phyloP scores from a whole-genome alignment of 2,113 vertebrate genomes.

The Poeciliopsis turrubarensis region DNA sequence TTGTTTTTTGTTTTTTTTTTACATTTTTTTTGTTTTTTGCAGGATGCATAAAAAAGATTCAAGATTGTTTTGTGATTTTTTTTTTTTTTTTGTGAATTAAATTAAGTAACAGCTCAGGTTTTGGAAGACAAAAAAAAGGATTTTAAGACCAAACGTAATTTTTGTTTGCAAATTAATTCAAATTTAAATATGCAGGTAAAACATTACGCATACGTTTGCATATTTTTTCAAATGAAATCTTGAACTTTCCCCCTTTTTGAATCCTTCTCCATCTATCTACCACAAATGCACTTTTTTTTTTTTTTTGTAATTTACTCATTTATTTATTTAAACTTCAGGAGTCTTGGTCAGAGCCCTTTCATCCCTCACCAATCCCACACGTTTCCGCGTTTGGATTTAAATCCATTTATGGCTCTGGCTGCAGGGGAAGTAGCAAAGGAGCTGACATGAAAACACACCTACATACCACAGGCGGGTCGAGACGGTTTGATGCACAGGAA shows the following conservation, averaged over 20 bases:
- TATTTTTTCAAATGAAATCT: slow-evolving; percentile 29
- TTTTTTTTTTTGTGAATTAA: neutral
- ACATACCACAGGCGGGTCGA: slow-evolving; percentile 33
- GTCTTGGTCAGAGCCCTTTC: slow-evolving; percentile 63
- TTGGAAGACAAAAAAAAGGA: slow-evolving; percentile 12
- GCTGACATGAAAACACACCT: slow-evolving; percentile 57
- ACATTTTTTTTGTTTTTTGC: slow-evolving; percentile 6
- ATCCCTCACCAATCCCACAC: slow-evolving; percentile 62
- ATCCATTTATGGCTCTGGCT: slow-evolving; percentile 62
- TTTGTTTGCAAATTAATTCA: slow-evolving; percentile 20
- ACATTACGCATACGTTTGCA: slow-evolving; percentile 26
- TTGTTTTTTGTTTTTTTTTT: slow-evolving; percentile 1
- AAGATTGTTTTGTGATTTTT: slow-evolving; percentile 1
- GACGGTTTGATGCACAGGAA: slow-evolving; percentile 34
- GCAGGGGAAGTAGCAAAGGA: slow-evolving; percentile 27
- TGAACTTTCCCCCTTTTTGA: slow-evolving; percentile 24
- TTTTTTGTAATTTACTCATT: neutral
- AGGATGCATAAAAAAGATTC: slow-evolving; percentile 12
- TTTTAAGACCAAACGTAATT: neutral
- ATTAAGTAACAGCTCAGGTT: slow-evolving; percentile 11
- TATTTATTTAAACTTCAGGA: slow-evolving; percentile 52
- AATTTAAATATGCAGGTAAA: slow-evolving; percentile 13
- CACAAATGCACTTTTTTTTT: slow-evolving; percentile 20
- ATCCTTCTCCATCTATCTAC: slow-evolving; percentile 17
- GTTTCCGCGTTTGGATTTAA: slow-evolving; percentile 68